These are phyloP conservation scores for Crenichthys baileyi DNA, from an alignment of 2,797 vertebrate species.

Conservation along the genomic window DNA sequence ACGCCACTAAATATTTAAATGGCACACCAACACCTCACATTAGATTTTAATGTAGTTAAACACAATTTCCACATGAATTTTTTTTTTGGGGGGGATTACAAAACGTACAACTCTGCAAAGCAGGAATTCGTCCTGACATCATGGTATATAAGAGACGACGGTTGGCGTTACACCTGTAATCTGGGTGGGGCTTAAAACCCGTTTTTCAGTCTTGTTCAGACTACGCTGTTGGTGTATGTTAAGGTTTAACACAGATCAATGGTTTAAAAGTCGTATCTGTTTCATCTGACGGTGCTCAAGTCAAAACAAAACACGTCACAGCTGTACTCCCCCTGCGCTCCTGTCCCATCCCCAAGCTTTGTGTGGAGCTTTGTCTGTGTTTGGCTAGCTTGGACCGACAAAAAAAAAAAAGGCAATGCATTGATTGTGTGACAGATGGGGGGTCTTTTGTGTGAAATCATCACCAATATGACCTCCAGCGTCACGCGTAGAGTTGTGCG, in stretches of 20 bases:
- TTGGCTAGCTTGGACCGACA: constrained; percentile 22
- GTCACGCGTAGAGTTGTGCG: constrained; percentile 72
- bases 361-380: constrained; percentile 44
- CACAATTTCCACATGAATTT: not conserved
- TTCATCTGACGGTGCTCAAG: not conserved
- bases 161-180: not conserved
- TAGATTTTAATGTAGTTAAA: not conserved
- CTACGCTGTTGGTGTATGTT: not conserved
- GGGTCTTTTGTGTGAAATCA: constrained; percentile 71
- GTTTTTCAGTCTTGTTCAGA: not conserved
- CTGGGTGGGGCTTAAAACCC: not conserved
- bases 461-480: constrained; percentile 73
- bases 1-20: not conserved
- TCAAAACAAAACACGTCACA: constrained; percentile 12
- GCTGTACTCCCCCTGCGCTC: not conserved
- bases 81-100: too few species aligned
- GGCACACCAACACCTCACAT: not conserved
- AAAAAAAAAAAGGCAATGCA: constrained; percentile 23
- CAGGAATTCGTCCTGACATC: not conserved
- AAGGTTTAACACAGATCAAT: not conserved
- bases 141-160: too few species aligned
- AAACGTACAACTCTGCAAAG: not conserved
- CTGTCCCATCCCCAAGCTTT: constrained; percentile 26
- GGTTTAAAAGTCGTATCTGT: not conserved
- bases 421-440: constrained; percentile 70